Evolutionary conservation across 2,888 invertebrate genomes (phyloP), one percentile per base, ranked within the genome.

Genomic region (Punctoribates punctum): DNA sequence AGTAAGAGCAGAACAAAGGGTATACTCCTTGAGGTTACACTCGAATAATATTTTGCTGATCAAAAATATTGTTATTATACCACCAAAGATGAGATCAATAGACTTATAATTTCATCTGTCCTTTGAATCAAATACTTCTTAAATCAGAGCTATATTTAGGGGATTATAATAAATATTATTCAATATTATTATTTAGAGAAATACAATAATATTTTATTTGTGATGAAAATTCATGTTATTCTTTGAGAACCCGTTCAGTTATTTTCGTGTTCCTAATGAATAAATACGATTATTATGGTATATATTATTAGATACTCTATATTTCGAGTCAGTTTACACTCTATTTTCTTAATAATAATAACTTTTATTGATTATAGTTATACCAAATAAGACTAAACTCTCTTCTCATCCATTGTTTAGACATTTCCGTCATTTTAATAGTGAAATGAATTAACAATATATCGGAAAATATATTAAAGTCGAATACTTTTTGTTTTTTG

Each of bases 401-500:
- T 67, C 38, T 20, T 48, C 72, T 46, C 23, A 13, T 48, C 48
- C 17, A 72, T 72, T 72, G 48, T 72, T 48, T 25, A 23, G 5
- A 46, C 42, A 27, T 72, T 72, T 72, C 72, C 72, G 72, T 72
- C 72, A 72, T 72, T 48, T 72, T 48, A 72, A 72, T 72, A 72
- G 25, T 17, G 42, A 72, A 20, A 25, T 72, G 17, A n/a, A 48
- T 72, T 25, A 72, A 72, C 72, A 72, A 72, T 46, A 72, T 25
- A 20, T 20, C 8, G 42, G 13, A 42, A 42, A 9, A 42, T 42
- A 42, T 8, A 20, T 54, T 54, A n/a, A 54, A 54, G n/a, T 5
- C 15, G 5, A 38, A 67, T 17, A 9, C 4, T 11, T 42, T 42
- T 62, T 62, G 25, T 23, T 27, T 62, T 27, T 27, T 62, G 17